Evolutionary conservation across 92 coral and sea anemone genomes (phyloP).

Genomic region (Plumapathes pennacea): DNA sequence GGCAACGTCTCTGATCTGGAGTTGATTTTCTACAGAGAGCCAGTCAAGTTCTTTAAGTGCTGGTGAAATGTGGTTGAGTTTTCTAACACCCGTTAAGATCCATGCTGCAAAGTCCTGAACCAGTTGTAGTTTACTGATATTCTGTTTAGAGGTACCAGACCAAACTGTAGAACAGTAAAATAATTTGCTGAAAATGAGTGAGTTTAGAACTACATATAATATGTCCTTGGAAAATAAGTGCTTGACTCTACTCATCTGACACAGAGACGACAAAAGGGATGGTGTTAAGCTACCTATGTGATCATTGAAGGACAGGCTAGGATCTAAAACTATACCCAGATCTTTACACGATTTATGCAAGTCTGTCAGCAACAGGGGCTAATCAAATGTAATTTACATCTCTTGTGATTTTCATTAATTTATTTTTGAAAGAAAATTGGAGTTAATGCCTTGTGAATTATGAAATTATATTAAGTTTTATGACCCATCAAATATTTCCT

Average conservation of each 20-base stretch:
- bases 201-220: conserved; percentile 15
- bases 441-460: no score
- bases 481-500: no score
- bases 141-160: conserved; percentile 40
- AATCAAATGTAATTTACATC: no score
- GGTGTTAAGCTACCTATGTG: conserved; percentile 39
- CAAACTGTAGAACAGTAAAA: conserved; percentile 52
- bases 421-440: no score
- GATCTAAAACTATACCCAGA: conserved; percentile 21
- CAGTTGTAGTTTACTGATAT: conserved; percentile 37
- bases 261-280: conserved; percentile 19
- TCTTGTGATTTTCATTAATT: no score
- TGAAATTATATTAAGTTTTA: no score
- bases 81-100: conserved; percentile 24
- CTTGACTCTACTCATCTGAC: conserved; percentile 39
- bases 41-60: conserved; percentile 26
- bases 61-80: conserved; percentile 54
- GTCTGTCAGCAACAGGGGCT: no score
- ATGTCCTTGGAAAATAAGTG: conserved; percentile 46
- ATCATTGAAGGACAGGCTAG: conserved; percentile 5
- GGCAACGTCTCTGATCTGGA: conserved; percentile 29
- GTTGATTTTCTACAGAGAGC: conserved; percentile 8
- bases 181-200: conserved; percentile 36
- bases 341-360: no score
- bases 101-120: conserved; percentile 62